phyloP scores from a whole-genome alignment of 2,888 invertebrate genomes.

The Zele albiditarsus region DNA sequence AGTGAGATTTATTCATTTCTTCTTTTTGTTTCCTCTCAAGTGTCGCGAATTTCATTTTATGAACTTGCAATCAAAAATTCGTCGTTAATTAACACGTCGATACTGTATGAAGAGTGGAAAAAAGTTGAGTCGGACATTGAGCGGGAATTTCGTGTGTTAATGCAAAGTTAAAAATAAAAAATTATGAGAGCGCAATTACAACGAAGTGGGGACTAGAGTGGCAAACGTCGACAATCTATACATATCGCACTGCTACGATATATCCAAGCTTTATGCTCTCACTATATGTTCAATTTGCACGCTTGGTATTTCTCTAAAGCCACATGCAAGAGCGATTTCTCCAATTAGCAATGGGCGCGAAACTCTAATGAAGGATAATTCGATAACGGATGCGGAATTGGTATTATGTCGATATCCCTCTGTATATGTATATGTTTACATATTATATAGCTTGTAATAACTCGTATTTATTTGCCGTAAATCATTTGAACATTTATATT shows the following conservation, averaged over 20 bases:
- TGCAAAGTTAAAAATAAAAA: background rate
- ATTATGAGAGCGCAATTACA: slow-evolving; percentile 22
- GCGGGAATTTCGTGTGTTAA: background rate
- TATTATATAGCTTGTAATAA: background rate
- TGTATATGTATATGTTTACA: slow-evolving; percentile 46
- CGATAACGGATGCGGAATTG: slow-evolving; percentile 51
- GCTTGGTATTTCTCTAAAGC: background rate
- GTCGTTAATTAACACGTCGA: slow-evolving; percentile 27
- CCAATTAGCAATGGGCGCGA: slow-evolving; percentile 51
- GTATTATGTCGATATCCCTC: slow-evolving; percentile 47
- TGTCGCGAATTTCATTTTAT: background rate
- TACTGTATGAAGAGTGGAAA: slow-evolving; percentile 1
- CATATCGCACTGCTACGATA: background rate
- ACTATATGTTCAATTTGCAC: background rate
- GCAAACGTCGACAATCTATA: slow-evolving; percentile 3
- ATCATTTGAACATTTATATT: too few species aligned
- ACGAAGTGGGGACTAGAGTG: slow-evolving; percentile 34
- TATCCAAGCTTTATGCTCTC: too few species aligned
- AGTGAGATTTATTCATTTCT: background rate
- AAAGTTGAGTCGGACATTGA: background rate
- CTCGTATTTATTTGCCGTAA: too few species aligned
- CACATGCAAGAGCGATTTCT: slow-evolving; percentile 45
- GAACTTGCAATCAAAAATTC: slow-evolving; percentile 15
- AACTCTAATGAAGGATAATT: slow-evolving; percentile 53
- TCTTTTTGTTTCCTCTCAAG: slow-evolving; percentile 1